Percentiles rank a stretch among this genome's conserved stretches.
Conservation (phyloP, 2,797 vertebrate genomes). For the Astyanax mexicanus region DNA sequence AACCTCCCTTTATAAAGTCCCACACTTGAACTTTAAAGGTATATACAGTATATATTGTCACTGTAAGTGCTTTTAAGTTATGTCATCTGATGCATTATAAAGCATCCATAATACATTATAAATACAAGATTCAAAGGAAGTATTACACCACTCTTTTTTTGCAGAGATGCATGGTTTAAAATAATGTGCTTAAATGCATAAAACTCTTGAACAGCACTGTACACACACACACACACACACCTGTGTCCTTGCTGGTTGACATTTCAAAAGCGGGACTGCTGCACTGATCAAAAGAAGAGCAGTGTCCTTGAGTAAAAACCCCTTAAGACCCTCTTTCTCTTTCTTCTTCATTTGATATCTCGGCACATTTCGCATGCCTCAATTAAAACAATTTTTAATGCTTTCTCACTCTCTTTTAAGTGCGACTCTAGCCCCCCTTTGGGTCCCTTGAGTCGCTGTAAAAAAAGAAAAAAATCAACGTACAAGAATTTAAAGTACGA, state of each 20-base stretch:
- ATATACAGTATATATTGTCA: too few relatives aligned
- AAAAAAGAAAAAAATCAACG: background rate
- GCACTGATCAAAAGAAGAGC: slow-evolving; percentile 64
- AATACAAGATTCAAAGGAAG: too few relatives aligned
- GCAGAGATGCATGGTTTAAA: too few relatives aligned
- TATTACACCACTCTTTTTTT: too few relatives aligned
- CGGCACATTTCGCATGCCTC: slow-evolving; percentile 47
- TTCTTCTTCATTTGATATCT: slow-evolving; percentile 48
- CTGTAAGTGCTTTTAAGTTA: too few relatives aligned
- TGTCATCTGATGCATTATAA: too few relatives aligned
- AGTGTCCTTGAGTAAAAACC: slow-evolving; percentile 62
- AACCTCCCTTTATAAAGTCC: too few relatives aligned
- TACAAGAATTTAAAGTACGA: slow-evolving; percentile 1
- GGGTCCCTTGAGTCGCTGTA: slow-evolving; percentile 27
- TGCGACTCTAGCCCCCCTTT: slow-evolving; percentile 21
- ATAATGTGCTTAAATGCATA: too few relatives aligned
- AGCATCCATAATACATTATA: too few relatives aligned
- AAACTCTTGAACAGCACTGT: too few relatives aligned
- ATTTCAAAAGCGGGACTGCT: slow-evolving; percentile 39
- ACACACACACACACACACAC: slow-evolving; percentile 6
- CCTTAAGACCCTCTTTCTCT: slow-evolving; percentile 45
- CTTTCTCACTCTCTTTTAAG: slow-evolving; percentile 40
- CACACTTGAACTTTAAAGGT: too few relatives aligned
- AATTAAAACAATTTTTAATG: slow-evolving; percentile 60
- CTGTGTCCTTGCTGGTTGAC: slow-evolving; percentile 37